phyloP scores from a whole-genome alignment of 2,797 vertebrate species.

The Halcyon chelicuti region DNA sequence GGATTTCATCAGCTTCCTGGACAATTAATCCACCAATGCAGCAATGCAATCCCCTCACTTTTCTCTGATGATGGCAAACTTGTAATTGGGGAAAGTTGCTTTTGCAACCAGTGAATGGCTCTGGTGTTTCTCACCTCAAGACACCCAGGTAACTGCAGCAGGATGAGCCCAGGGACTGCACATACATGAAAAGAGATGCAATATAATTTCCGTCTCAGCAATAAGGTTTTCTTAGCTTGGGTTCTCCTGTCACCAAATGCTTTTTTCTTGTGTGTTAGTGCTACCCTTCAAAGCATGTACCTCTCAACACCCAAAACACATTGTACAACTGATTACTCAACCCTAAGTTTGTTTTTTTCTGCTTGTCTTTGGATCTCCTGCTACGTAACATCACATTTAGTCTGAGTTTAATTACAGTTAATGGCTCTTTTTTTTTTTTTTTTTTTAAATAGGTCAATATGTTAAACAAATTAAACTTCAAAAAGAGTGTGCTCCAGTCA shows the following conservation, averaged over 20 bases:
- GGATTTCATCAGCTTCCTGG: not conserved
- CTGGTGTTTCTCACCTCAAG: not conserved
- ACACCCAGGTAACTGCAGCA: not conserved
- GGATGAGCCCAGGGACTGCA: not conserved
- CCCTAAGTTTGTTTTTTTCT: not conserved
- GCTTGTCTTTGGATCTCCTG: not conserved
- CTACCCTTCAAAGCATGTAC: not conserved
- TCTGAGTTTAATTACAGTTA: not conserved
- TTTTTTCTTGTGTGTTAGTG: not conserved
- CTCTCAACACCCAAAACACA: not conserved
- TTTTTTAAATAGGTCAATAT: not conserved
- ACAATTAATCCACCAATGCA: not conserved
- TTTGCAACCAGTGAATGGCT: not conserved
- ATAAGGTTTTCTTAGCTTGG: not conserved
- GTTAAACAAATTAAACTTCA: not conserved
- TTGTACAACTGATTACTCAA: not conserved
- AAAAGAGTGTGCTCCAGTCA: not conserved
- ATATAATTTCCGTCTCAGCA: not conserved
- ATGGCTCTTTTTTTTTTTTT: not conserved
- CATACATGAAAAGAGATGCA: not conserved
- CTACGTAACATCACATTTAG: not conserved
- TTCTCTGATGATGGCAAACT: not conserved
- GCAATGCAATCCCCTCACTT: not conserved
- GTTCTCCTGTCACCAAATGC: not conserved
- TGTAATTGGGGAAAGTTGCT: not conserved